A percentile compares a stretch with the other conserved stretches of the same genome.
Conservation (phyloP, 2,888 invertebrate genomes). For the Cerastis leucographa region DNA sequence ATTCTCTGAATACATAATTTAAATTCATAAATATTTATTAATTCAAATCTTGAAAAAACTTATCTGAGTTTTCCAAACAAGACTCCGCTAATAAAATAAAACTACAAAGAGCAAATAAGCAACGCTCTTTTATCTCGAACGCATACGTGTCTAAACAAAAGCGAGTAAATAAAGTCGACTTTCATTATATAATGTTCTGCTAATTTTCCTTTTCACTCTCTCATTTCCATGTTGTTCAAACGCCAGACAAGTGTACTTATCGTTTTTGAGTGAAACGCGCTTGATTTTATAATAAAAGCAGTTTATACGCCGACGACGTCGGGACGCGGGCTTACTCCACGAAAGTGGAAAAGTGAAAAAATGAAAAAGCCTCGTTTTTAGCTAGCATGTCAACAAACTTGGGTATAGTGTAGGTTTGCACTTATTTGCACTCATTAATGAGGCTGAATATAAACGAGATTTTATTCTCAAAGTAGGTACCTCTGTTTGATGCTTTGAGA, state of each 20-base stretch:
- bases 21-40: not conserved
- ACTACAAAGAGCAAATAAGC: conserved; percentile 40
- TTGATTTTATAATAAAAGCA: conserved; percentile 85
- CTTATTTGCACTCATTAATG: conserved; percentile 76
- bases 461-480: conserved; percentile 57
- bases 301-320: conserved; percentile 77
- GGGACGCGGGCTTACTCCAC: conserved; percentile 69
- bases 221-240: conserved; percentile 76
- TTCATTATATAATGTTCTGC: conserved; percentile 68
- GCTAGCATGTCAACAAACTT: conserved; percentile 76
- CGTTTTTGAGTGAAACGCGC: conserved; percentile 75
- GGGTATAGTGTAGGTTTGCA: conserved; percentile 68
- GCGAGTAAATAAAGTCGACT: conserved; percentile 65
- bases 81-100: conserved; percentile 27
- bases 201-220: conserved; percentile 76
- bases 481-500: conserved; percentile 11
- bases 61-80: conserved; percentile 4
- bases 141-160: conserved; percentile 56
- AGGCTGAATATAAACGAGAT: conserved; percentile 71
- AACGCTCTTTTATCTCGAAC: conserved; percentile 36
- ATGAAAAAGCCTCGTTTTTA: conserved; percentile 61
- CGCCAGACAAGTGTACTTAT: conserved; percentile 74
- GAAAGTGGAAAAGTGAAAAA: conserved; percentile 73
- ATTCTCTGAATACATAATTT: not conserved
- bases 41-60: not conserved